These are phyloP conservation scores for Helicolenus hilgendorfi DNA, from an alignment of 2,797 vertebrate genomes.

Conservation along the genomic window DNA sequence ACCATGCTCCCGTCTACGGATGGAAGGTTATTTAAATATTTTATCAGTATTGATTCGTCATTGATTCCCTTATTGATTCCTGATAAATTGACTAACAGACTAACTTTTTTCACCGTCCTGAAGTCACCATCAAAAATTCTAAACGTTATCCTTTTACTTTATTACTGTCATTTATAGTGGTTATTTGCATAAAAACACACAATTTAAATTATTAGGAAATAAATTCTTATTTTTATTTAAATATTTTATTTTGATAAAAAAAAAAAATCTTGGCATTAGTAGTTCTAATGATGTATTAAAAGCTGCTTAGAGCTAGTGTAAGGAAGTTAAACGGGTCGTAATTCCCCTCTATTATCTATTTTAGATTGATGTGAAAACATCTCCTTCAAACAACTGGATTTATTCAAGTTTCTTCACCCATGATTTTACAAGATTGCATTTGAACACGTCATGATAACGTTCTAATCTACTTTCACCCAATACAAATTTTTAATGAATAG, in stretches of 20 bases:
- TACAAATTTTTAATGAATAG: accelerated
- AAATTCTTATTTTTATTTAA: too few relatives aligned
- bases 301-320: background rate
- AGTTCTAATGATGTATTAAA: background rate
- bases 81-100: background rate
- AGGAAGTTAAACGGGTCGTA: background rate
- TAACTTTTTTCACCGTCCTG: too few relatives aligned
- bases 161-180: background rate
- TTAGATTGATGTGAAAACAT: background rate
- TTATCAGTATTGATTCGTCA: background rate
- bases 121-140: too few relatives aligned
- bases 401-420: too few relatives aligned
- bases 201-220: too few relatives aligned
- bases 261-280: background rate
- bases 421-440: background rate
- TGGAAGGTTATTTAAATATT: background rate
- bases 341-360: background rate
- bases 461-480: accelerated
- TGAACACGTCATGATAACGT: background rate
- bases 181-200: background rate
- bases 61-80: background rate
- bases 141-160: background rate
- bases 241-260: background rate
- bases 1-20: background rate
- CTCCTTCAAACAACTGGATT: too few relatives aligned